phyloP scores from a whole-genome alignment of 2,113 vertebrate species.

The Sitta europaea region DNA sequence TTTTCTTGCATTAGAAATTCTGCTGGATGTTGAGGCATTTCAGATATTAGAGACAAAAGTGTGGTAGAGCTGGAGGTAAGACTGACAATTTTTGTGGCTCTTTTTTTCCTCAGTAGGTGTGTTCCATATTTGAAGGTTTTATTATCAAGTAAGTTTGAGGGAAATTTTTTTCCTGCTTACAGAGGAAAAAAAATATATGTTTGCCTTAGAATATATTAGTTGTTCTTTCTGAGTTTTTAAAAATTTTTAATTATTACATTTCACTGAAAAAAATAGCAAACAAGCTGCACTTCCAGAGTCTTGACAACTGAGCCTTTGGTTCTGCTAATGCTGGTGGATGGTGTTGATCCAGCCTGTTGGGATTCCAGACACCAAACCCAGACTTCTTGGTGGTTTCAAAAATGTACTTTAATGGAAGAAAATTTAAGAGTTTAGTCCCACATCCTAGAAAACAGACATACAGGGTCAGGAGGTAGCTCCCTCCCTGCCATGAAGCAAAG shows the following conservation, averaged over 20 bases:
- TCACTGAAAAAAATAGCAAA: neutral
- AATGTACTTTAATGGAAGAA: neutral
- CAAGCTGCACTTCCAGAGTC: neutral
- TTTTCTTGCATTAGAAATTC: neutral
- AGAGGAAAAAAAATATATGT: neutral
- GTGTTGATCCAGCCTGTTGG: neutral
- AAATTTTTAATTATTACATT: neutral
- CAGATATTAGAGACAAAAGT: neutral
- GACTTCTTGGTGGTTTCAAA: neutral
- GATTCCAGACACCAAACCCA: neutral
- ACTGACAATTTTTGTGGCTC: neutral
- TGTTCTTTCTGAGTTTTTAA: neutral
- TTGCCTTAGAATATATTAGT: neutral
- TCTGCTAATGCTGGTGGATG: neutral
- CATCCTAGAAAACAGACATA: neutral
- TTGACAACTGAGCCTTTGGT: neutral
- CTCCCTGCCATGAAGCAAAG: neutral
- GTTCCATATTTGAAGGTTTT: neutral
- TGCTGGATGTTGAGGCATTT: neutral
- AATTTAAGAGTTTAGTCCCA: neutral
- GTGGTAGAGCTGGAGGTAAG: neutral
- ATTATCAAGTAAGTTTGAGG: neutral
- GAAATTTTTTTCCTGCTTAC: neutral
- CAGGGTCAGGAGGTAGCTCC: rapidly evolving
- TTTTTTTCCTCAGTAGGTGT: rapidly evolving